Evolutionary conservation across 2,113 vertebrate species (phyloP), one percentile per base, ranked within the genome.

Genomic region (Menura novaehollandiae): DNA sequence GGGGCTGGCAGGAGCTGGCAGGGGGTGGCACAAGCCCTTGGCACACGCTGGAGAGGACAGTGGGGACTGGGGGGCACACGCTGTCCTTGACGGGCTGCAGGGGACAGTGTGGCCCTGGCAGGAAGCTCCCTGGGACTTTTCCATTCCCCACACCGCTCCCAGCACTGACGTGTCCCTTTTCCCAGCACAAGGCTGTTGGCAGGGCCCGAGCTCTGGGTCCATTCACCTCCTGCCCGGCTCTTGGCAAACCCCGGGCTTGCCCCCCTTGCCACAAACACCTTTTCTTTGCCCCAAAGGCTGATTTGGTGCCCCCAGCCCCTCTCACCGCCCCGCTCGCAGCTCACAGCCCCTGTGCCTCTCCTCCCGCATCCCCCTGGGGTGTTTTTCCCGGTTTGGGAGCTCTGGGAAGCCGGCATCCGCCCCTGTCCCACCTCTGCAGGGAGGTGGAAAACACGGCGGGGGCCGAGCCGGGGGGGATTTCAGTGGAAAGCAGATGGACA

Each of bases 121-220:
- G 73, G 83, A 58, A 77, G 2, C 26, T 72, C 80, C 16, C 32
- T 64, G 87, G 92, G 95, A 90, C 79, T 96, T 93, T 95, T 95
- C 95, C 96, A 89, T 47, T 83, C 58, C 64, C 52, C 30, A 15
- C 35, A 15, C 35, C 0, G 1, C 30, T 62, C 64, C 71, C 43
- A 49, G 79, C 3, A 2, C 83, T 13, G 6, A 10, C 41, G 84
- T 52, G 66, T 52, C 22, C 0, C 46, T 82, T 78, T 76, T 83
- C 81, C 66, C 43, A 12, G 56, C 76, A 41, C 16, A 10, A 55
- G 49, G 62, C 44, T 17, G 1, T 17, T 81, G 82, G 60, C 88
- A 56, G 41, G 49, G 20, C 16, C 0, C 0, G 21, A 92, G 32
- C 63, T 67, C 67, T 39, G 8, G 5, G 47, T 64, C 55, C 20